Percentiles rank a stretch among this genome's conserved stretches.
Evolutionary conservation across 2,797 vertebrate genomes (phyloP).

Genomic region (Eupleurogrammus muticus): DNA sequence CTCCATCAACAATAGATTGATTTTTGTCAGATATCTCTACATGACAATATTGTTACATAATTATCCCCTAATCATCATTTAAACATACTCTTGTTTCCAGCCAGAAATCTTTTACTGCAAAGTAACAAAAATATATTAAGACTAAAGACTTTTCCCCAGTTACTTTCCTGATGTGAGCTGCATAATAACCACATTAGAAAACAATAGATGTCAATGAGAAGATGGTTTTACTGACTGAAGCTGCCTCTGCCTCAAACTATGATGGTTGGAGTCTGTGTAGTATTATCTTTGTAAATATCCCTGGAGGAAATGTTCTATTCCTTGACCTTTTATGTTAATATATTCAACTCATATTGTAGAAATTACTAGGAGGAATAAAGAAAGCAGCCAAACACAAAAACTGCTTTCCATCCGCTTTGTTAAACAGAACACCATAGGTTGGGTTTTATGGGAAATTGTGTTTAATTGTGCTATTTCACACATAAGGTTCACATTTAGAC

Average conservation of each 20-base stretch:
- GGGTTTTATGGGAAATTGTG: no score
- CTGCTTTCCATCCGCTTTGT: constrained; percentile 11
- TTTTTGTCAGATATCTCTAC: neutral
- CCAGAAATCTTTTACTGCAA: constrained; percentile 6
- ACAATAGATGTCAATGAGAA: neutral
- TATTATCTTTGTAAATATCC: constrained; percentile 18
- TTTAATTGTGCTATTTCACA: no score
- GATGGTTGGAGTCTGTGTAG: neutral
- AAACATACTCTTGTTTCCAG: constrained; percentile 2
- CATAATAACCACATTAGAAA: neutral
- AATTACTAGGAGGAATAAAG: constrained; percentile 26
- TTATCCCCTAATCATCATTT: neutral
- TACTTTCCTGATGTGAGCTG: neutral
- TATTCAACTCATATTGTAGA: constrained; percentile 29
- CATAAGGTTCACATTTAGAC: no score
- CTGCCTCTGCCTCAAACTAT: neutral
- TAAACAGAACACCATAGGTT: constrained; percentile 15
- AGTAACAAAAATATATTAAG: neutral
- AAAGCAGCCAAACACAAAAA: constrained; percentile 4
- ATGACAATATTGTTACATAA: constrained; percentile 2
- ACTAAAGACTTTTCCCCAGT: neutral
- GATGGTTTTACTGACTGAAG: neutral
- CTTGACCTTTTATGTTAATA: constrained; percentile 28
- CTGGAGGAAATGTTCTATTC: constrained; percentile 18
- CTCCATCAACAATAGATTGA: no score